Evolutionary conservation across 2,888 invertebrate genomes (phyloP).

Genomic region (Antheraea yamamai): DNA sequence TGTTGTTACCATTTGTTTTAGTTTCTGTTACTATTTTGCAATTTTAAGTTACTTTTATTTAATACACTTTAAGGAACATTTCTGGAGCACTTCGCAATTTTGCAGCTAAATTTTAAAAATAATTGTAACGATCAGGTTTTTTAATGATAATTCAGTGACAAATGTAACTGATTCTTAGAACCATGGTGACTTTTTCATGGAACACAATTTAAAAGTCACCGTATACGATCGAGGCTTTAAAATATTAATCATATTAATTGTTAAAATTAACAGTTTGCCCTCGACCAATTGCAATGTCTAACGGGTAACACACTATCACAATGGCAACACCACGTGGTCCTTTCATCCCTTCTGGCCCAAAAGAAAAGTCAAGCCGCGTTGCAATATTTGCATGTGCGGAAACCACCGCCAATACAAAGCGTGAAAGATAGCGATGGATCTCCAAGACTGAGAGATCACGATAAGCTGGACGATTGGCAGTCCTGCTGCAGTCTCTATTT

Average conservation of each 20-base stretch:
- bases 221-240: background rate
- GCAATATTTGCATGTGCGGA: constrained; percentile 84
- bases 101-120: too few relatives aligned
- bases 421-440: constrained; percentile 46
- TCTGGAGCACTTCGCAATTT: too few relatives aligned
- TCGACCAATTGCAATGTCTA: constrained; percentile 84
- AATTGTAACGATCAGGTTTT: too few relatives aligned
- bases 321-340: constrained; percentile 88
- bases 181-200: too few relatives aligned
- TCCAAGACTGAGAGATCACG: constrained; percentile 51
- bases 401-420: constrained; percentile 78
- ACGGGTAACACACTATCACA: constrained; percentile 82
- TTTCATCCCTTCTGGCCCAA: constrained; percentile 85
- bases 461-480: constrained; percentile 76
- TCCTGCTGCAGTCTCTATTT: constrained; percentile 83
- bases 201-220: too few relatives aligned
- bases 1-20: too few relatives aligned
- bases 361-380: constrained; percentile 87
- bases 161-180: too few relatives aligned
- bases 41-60: too few relatives aligned
- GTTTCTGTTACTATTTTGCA: too few relatives aligned
- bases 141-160: too few relatives aligned
- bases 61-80: too few relatives aligned
- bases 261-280: constrained; percentile 77
- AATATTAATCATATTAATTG: background rate